Evolutionary conservation across 2,888 invertebrate species (phyloP), one percentile per base, ranked within the genome.

Genomic region (Endomychus coccineus): DNA sequence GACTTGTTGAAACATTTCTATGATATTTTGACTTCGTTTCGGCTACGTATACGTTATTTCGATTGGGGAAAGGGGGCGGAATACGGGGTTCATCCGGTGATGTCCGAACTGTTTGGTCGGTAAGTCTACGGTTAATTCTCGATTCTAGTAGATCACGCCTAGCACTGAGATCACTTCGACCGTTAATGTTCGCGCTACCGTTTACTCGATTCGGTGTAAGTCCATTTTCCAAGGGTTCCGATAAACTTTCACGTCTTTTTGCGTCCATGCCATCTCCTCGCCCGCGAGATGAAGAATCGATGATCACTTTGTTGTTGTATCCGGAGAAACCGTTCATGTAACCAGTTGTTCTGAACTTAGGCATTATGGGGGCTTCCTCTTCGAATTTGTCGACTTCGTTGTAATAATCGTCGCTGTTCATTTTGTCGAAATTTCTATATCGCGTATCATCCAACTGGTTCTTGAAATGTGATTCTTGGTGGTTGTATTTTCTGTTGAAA

Each of bases 131-230:
- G 39, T 81, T 76, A 29, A 86, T 74, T 40, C 85, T 71, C 1
- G 85, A 85, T 59, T 87, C 85, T 10, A 87, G 67, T 22, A 83
- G 71, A 42, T 84, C 80, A 10, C 86, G 70, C 32, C 86, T 69
- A 16, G 82, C 79, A 53, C 84, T 82, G 38, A 86, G 58, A 54
- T 83, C 80, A 29, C 62, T 69, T 15, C 68, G 63, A 39, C 65
- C 64, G 36, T 57, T 65, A 3, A 38, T 29, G 24, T 38, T 40
- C 4, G 33, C 34, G 3, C 33, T 39, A 3, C 36, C 40, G 21
- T 45, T 40, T 4, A 41, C 12, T 34, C 36, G 43, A 31, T 49
- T 49, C 6, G 49, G 35, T 17, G 45, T 43, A 23, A 49, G 46
- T 9, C 45, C 48, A 11, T 55, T 54, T 27, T 60, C 59, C 5